Base-by-base conservation (phyloP, 2,797 vertebrate species). In the Enteromius mattozi region DNA sequence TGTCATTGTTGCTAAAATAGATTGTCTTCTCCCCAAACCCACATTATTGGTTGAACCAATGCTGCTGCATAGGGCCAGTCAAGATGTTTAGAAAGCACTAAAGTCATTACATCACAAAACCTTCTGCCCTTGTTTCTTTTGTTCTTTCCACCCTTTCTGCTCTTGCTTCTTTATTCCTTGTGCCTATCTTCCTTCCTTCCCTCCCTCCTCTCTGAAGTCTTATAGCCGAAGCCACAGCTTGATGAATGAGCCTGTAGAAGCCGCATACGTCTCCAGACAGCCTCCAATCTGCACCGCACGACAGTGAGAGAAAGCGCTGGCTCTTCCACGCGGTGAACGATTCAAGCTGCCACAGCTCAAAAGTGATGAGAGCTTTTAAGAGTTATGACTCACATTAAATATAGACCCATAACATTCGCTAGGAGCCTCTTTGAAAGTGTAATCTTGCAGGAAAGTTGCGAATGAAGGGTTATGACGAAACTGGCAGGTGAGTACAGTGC, bases 311-410 rank as follows among this genome's bases (percentile, higher is more conserved):
- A 90, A 89, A 91, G 92, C 93, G 92, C 92, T 92, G 91, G 91
- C 91, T 92, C 91, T 92, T 92, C 90, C 61, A 91, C 91, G 86
- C 86, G n/a, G 88, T 91, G 92, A 94, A 81, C 91, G 93, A 95
- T 94, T 93, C 90, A 84, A 89, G 89, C 92, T 92, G 93, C 92
- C 92, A 92, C 85, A 56, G 88, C 86, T 90, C 89, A 89, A 91
- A 94, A 95, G 88, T 91, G 94, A 94, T 93, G 93, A 94, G 90
- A 72, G 91, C 90, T 89, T 92, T 87, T 78, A 85, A 93, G 93
- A 94, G 93, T 92, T 92, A 93, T 92, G 91, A 91, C 87, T 88
- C 89, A 90, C 91, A 91, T 94, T 92, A 94, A 93, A 93, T 92
- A 94, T 90, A 93, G 91, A 93, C 91, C 92, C 92, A 89, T 90